Base-by-base conservation (phyloP, 1,140 invertebrate species). In the Conus ventricosus region DNA sequence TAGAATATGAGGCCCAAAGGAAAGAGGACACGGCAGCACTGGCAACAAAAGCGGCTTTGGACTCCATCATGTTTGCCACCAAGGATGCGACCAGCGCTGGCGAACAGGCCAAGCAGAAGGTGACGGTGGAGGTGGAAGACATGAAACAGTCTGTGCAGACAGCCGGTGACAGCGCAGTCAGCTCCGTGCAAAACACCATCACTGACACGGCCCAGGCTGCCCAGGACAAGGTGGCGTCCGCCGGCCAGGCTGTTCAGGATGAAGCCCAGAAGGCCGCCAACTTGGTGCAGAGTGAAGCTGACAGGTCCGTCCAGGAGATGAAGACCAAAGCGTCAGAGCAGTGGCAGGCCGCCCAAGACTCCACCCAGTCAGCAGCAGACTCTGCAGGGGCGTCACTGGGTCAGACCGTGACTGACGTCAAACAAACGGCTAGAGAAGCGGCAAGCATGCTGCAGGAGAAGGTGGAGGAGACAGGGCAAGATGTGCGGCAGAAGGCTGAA, bases 1-100 rank as follows among this genome's bases (percentile, higher is more conserved):
- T 84, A 63, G 57, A 75, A 20, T 63, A 87, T 1, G 88, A 83
- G 71, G 63, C 85, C 8, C n/a, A 63, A 20, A 85, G 51, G 83
- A 85, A 80, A 39, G 25, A 85, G 67, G 51, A 76, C 11, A 63
- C 57, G 57, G 60, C 67, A 13, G 84, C 54, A n/a, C 83, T 53
- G 57, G 88, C 83, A 8, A 53, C 67, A 6, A 25, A 25, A 4
- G 53, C 20, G 4, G 27, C 25, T n/a, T 11, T 57, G 54, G 71
- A 87, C 10, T 51, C 81, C 27, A 55, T 81, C 80, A 71, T 39
- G 60, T 11, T 13, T 13, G 23, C 81, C n/a, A 63, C 39, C 27
- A 55, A 75, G 63, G 63, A 71, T 15, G 67, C 17, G 25, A 17
- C 11, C 25, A 25, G 17, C 3, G 17, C 76, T 3, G 76, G n/a